Evolutionary conservation across 2,113 vertebrate genomes (phyloP), one percentile per base, ranked within the genome.

Genomic region (Cairina moschata): DNA sequence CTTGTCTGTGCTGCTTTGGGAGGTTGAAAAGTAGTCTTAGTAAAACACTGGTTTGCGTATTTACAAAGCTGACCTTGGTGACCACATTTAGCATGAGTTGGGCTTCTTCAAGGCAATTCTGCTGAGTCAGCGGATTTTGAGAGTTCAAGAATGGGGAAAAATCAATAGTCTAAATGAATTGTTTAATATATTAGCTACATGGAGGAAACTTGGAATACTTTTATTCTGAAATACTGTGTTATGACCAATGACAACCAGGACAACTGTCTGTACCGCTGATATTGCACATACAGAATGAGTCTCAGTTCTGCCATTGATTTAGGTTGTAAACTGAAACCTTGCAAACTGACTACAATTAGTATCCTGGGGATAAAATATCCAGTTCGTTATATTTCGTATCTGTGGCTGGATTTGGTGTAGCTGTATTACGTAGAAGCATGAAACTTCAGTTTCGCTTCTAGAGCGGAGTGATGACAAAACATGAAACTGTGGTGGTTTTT

Each of bases 271-370:
- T 65, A 52, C 38, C 68, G 48, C 62, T 94, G 74, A 42, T 97
- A 17, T 68, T 86, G 20, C 44, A 76, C 20, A 34, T 66, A 18
- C 42, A 88, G 66, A 87, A 82, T 66, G n/a, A 56, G 25, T 86
- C 69, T 95, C 58, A 52, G 72, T 96, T 95, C 40, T 82, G 97
- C 68, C 40, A 56, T 25, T 95, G 88, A 78, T 91, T 90, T 88
- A 67, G 14, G 16, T 15, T 56, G 74, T 90, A 91, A 94, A 85
- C 46, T 56, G 85, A 97, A 79, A 83, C 83, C 83, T 95, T 72
- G 42, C 55, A 93, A 85, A 86, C 46, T 46, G 59, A 54, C 59
- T 76, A 42, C 58, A 94, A 11, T 83, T 85, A 90, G 42, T 87
- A 46, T 95, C 46, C 88, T 92, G 73, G 48, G 58, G 36, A 76